phyloP scores from a whole-genome alignment of 2,888 invertebrate genomes.

The Pterobdella sp. region DNA sequence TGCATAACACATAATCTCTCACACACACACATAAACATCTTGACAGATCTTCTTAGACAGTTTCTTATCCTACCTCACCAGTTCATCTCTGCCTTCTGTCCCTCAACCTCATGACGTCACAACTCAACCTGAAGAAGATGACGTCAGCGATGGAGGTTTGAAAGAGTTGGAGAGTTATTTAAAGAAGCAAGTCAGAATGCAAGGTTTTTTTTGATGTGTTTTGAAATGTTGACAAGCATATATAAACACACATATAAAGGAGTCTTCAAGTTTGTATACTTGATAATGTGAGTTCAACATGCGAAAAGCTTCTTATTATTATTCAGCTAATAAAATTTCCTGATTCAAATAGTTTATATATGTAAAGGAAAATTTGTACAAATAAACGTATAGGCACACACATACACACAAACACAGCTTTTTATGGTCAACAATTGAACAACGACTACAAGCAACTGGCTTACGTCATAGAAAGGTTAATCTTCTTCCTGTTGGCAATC shows the following conservation, averaged over 20 bases:
- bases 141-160: neutral
- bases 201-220: too few species aligned
- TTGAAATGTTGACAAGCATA: too few species aligned
- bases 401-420: neutral
- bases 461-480: slow-evolving; percentile 5
- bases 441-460: neutral
- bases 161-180: neutral
- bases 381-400: too few species aligned
- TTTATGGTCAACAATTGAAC: neutral
- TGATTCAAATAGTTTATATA: too few species aligned
- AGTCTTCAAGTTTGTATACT: too few species aligned
- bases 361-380: too few species aligned
- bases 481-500: neutral
- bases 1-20: too few species aligned
- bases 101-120: neutral
- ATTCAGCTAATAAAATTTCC: neutral
- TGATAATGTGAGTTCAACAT: too few species aligned
- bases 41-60: slow-evolving; percentile 3
- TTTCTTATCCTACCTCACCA: neutral
- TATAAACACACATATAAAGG: too few species aligned
- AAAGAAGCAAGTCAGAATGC: neutral
- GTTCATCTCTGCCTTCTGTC: neutral
- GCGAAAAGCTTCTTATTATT: neutral
- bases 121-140: neutral
- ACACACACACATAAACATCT: too few species aligned